Evolutionary conservation across 2,113 vertebrate species (phyloP), one percentile per base, ranked within the genome.

Genomic region (Fukomys damarensis): DNA sequence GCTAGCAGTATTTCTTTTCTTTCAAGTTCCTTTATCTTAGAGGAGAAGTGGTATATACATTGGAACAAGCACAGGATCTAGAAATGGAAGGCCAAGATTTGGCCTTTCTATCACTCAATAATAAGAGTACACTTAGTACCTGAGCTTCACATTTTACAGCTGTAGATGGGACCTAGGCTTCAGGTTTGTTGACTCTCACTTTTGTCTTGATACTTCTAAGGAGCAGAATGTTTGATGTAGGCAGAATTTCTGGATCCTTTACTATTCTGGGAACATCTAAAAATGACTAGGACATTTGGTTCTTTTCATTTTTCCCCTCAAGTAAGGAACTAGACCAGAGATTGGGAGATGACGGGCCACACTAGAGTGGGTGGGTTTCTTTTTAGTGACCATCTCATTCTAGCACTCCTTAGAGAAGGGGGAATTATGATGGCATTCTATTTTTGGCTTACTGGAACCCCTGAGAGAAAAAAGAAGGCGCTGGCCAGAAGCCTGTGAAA

Each of bases 181-280:
- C 20, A 91, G 92, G 32, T 11, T 30, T 77, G 56, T 43, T 59
- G 66, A 86, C 88, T 88, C 59, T 80, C 91, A 86, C 63, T 90
- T 87, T 58, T 82, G 58, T 17, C 58, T 82, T 74, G 58, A 32
- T 85, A n/a, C 58, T 81, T 92, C 52, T 80, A 61, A 92, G 82
- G 89, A 97, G 63, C 95, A 91, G 66, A 86, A 59, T 16, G 43
- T 56, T 92, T 95, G 66, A 77, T 86, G 49, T 61, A 86, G 58
- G 70, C 83, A 76, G 32, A 81, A 84, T 76, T 97, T 93, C 46
- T 46, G 41, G 28, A 41, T 94, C 63, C 26, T 72, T 86, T 80
- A 74, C 77, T 90, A 72, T 61, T 97, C 72, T 92, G 92, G 59
- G 90, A 94, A 85, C 86, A 86, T 79, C 70, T 91, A 88, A 79